Conservation (phyloP, 2,113 vertebrate species). For the Delphinapterus leucas region DNA sequence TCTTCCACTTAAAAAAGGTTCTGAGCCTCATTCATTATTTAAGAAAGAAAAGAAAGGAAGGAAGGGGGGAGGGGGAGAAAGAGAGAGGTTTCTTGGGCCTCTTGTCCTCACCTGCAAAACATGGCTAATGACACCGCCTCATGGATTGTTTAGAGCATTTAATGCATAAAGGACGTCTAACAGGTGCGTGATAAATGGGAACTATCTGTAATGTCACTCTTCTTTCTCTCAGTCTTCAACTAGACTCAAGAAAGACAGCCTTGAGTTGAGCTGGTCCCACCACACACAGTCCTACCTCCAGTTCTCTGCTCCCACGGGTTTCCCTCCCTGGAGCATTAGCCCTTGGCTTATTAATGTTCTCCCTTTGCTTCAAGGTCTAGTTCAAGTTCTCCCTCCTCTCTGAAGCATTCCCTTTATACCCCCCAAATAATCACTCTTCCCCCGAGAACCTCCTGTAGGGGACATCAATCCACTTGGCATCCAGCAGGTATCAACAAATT, state of each 20-base stretch:
- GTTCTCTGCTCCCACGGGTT: not conserved
- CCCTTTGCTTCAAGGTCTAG: not conserved
- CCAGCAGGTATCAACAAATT: not conserved
- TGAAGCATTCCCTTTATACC: not conserved
- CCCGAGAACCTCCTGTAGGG: not conserved
- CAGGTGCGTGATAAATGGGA: not conserved
- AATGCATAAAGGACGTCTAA: not conserved
- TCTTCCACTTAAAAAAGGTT: not conserved
- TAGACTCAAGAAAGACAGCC: not conserved
- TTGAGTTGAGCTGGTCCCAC: not conserved
- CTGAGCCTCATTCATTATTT: not conserved
- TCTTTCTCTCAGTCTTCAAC: not conserved
- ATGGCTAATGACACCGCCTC: not conserved
- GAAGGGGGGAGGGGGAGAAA: not conserved
- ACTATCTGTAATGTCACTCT: not conserved
- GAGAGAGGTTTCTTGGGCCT: not conserved
- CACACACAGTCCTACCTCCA: rapidly evolving
- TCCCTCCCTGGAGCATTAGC: not conserved
- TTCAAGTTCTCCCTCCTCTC: not conserved
- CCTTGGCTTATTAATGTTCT: not conserved
- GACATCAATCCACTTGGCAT: not conserved
- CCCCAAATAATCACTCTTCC: not conserved
- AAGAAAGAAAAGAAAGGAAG: not conserved
- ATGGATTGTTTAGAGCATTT: not conserved
- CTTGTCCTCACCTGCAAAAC: not conserved